Evolutionary conservation across 1,140 invertebrate genomes (phyloP), one percentile per base, ranked within the genome.

Genomic region (Procambarus clarkii): DNA sequence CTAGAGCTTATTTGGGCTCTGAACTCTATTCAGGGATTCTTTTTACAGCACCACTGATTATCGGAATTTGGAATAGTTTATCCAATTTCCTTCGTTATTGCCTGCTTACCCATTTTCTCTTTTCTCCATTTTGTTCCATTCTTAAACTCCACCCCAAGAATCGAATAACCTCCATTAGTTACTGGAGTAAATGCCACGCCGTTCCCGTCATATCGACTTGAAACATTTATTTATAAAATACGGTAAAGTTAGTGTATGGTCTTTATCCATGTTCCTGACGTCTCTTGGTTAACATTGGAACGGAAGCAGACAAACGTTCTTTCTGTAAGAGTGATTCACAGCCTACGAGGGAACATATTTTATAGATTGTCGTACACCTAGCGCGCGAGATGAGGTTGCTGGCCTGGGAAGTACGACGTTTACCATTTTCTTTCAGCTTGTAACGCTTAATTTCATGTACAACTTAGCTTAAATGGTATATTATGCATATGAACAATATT

Each of bases 111-210:
- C 88, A 91, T 91, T 91, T 91, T 91, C 88, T 91, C 88, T 91
- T 78, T 85, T 91, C 88, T 85, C 88, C 88, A 91, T 91, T 91
- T 91, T 91, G 88, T 91, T 91, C 83, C 88, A 91, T 91, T 85
- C 88, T 91, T 85, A 78, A 91, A 91, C 88, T 84, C 88, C 88
- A 91, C 82, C 88, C 88, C 81, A 60, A 79, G 88, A 91, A 91
- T 91, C 88, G 80, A 91, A 91, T 91, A 86, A 79, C 82, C 48
- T 79, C 85, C 46, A 87, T 87, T 87, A 87, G 64, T 87, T 87
- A 87, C 34, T 3, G 21, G 45, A 2, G 34, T 2, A 79, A 71
- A 76, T 87, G 85, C 85, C 85, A 79, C 48, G 0, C n/a, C 60
- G 77, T 74, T 79, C 76, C 85, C 50, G n/a, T 44, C 76, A 2